Conservation (phyloP, 1,140 invertebrate species). For the Drosophila parabipectinata region DNA sequence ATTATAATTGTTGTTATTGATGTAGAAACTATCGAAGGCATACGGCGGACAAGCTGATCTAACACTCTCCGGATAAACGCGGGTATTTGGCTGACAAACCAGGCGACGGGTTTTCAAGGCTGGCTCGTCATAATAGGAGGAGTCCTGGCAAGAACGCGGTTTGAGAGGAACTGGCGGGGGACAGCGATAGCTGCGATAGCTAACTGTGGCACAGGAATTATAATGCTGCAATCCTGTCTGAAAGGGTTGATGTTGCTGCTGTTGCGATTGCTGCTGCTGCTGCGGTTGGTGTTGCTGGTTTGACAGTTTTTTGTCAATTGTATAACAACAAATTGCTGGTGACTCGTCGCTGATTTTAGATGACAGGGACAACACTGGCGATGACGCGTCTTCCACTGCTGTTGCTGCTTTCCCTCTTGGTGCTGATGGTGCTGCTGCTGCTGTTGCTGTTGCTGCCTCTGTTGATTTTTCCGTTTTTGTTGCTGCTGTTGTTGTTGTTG, state of each 20-base stretch:
- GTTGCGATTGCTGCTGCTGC: slow-evolving; percentile 1
- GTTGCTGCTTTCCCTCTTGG: slow-evolving; percentile 17
- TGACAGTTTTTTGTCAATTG: slow-evolving; percentile 67
- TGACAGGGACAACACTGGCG: slow-evolving; percentile 57
- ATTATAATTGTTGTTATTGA: slow-evolving; percentile 66
- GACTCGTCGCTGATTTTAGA: slow-evolving; percentile 64
- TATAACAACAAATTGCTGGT: slow-evolving; percentile 79
- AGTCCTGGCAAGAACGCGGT: slow-evolving; percentile 38
- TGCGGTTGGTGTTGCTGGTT: slow-evolving; percentile 20
- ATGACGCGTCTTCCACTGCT: slow-evolving; percentile 58
- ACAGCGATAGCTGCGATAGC: slow-evolving; percentile 39
- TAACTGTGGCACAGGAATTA: slow-evolving; percentile 48
- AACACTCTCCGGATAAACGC: slow-evolving; percentile 24
- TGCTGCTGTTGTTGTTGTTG: slow-evolving; percentile 26
- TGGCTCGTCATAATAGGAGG: slow-evolving; percentile 37
- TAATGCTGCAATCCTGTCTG: slow-evolving; percentile 35
- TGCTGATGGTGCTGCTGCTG: slow-evolving; percentile 23
- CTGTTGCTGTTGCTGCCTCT: slow-evolving; percentile 34
- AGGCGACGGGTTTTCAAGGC: slow-evolving; percentile 61
- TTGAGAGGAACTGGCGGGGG: slow-evolving; percentile 67
- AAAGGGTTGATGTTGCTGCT: slow-evolving; percentile 3
- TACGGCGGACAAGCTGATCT: slow-evolving; percentile 33
- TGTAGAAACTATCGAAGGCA: slow-evolving; percentile 41
- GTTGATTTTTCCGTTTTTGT: slow-evolving; percentile 55
- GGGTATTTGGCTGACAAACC: slow-evolving; percentile 11